Conservation (phyloP, 2,888 invertebrate genomes). For the Brachylomia viminalis region DNA sequence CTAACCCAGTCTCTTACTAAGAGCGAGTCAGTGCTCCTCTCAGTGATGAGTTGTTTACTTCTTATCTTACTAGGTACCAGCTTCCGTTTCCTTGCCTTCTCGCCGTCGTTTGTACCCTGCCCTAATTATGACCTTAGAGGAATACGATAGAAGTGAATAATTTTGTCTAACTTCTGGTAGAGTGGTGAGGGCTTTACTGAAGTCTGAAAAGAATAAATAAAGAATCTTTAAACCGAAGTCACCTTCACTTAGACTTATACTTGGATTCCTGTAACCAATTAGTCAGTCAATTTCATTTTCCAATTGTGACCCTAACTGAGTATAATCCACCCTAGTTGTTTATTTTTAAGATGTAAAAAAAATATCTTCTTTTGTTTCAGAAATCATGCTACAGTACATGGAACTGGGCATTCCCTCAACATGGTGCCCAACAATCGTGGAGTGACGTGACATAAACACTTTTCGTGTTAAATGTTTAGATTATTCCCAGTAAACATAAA, state of each 20-base stretch:
- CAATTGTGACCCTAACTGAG: no score
- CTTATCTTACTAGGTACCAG: constrained; percentile 74
- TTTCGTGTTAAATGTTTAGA: constrained; percentile 29
- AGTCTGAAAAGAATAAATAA: no score
- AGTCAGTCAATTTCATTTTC: neutral
- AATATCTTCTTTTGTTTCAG: constrained; percentile 70
- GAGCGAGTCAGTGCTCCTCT: constrained; percentile 74
- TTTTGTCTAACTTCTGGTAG: neutral
- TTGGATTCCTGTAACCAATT: neutral
- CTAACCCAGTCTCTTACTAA: constrained; percentile 45
- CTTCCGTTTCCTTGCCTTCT: constrained; percentile 69
- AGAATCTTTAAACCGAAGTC: no score
- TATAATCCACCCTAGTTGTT: neutral
- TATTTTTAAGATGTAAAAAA: no score
- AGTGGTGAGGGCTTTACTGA: neutral
- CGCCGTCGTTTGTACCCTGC: neutral
- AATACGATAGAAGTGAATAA: neutral
- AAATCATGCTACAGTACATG: constrained; percentile 54
- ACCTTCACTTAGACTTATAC: neutral
- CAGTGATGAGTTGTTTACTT: constrained; percentile 71
- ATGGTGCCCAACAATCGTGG: constrained; percentile 64
- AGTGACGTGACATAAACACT: constrained; percentile 67
- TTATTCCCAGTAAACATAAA: constrained; percentile 45
- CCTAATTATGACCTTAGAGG: neutral
- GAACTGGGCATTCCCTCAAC: constrained; percentile 44